Percentiles rank a stretch among this genome's conserved stretches.
Evolutionary conservation across 2,797 vertebrate genomes (phyloP).

Genomic region (Eulemur albifrons): DNA sequence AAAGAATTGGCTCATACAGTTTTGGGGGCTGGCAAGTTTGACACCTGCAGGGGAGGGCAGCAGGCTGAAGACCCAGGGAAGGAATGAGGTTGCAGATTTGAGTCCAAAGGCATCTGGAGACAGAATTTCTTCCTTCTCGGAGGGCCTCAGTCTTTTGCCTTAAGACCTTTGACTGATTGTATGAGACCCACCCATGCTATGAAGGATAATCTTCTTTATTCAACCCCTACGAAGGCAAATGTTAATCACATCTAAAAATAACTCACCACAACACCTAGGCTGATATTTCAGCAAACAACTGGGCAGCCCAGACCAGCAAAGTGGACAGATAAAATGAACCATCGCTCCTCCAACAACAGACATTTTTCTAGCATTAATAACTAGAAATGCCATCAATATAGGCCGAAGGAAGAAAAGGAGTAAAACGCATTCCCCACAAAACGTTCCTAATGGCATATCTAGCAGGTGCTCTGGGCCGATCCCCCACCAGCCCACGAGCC

Average conservation of each 20-base stretch:
- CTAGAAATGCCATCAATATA: neutral
- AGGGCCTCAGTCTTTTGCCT: neutral
- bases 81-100: neutral
- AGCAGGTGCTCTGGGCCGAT: neutral
- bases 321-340: neutral
- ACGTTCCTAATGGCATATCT: neutral
- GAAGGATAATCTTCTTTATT: neutral
- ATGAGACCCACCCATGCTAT: neutral
- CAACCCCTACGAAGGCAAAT: neutral
- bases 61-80: neutral
- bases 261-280: neutral
- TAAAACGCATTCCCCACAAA: neutral
- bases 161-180: neutral
- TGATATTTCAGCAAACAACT: neutral
- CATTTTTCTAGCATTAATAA: neutral
- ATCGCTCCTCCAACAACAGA: neutral
- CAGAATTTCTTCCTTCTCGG: neutral
- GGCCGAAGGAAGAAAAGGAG: neutral
- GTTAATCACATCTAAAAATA: neutral
- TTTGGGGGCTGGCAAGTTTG: neutral
- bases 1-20: neutral
- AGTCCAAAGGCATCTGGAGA: neutral
- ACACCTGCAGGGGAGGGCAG: neutral
- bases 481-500: neutral
- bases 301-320: neutral